phyloP scores from a whole-genome alignment of 2,888 invertebrate species.

The Charanyca ferruginea region DNA sequence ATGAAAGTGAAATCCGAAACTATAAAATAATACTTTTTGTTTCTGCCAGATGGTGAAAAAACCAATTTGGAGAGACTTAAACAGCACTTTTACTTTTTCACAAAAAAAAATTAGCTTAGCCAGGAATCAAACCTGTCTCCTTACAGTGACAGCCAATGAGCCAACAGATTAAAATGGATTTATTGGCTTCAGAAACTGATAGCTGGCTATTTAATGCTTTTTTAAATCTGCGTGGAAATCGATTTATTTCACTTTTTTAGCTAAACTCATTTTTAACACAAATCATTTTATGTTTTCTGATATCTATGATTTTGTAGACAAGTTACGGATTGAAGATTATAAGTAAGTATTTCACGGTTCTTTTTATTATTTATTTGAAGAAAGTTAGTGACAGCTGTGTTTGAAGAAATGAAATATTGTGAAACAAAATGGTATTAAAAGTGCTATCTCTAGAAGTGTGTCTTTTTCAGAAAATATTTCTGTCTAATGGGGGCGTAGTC shows the following conservation, averaged over 20 bases:
- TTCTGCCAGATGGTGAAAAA: too few relatives aligned
- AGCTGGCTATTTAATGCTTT: background rate
- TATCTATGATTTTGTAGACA: conserved; percentile 14
- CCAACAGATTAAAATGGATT: background rate
- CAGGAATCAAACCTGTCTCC: too few relatives aligned
- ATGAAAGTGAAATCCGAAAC: too few relatives aligned
- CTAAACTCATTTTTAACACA: too few relatives aligned
- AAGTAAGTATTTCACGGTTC: conserved; percentile 20
- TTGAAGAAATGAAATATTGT: background rate
- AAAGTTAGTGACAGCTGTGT: conserved; percentile 18
- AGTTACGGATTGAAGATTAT: conserved; percentile 15
- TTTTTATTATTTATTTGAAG: conserved; percentile 30
- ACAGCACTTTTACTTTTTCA: too few relatives aligned
- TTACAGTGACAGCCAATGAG: too few relatives aligned
- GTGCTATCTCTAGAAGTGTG: background rate
- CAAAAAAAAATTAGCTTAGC: too few relatives aligned
- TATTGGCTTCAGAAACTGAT: background rate
- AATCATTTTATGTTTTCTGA: conserved; percentile 2
- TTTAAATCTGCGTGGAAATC: conserved; percentile 5
- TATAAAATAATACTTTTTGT: too few relatives aligned
- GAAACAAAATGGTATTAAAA: background rate
- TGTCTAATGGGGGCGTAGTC: too few relatives aligned
- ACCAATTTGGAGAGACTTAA: too few relatives aligned
- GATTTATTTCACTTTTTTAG: conserved; percentile 19
- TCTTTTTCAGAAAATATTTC: too few relatives aligned